These are phyloP conservation scores for Euborellia annulipes DNA, from an alignment of 1,140 invertebrate genomes.

Conservation along the genomic window DNA sequence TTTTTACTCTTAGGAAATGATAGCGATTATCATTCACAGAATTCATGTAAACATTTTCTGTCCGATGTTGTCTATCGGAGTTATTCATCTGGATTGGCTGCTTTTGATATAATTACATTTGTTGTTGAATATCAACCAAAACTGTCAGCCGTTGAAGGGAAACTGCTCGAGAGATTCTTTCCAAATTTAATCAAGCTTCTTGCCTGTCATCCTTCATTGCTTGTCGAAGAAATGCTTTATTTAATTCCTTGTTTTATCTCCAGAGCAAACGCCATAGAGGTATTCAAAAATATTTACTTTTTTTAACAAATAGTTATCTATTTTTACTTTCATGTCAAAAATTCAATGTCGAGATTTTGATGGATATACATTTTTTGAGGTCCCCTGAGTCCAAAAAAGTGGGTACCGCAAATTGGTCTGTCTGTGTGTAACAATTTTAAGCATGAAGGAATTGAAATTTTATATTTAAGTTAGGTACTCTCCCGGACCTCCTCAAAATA, in stretches of 20 bases:
- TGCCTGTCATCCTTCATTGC: constrained; percentile 11
- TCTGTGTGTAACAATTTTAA: too few species aligned
- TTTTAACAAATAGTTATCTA: neutral
- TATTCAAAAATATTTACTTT: constrained; percentile 2
- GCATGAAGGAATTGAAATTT: too few species aligned
- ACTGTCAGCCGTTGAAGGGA: neutral
- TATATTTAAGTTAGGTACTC: too few species aligned
- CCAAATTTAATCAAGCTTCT: constrained; percentile 13
- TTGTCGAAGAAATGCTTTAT: constrained; percentile 13
- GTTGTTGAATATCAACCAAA: constrained; percentile 2
- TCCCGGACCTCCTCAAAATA: too few species aligned
- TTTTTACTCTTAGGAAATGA: neutral
- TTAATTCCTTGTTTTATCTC: constrained; percentile 6
- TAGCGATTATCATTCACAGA: constrained; percentile 6
- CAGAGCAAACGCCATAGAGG: constrained; percentile 6
- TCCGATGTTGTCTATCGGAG: constrained; percentile 10
- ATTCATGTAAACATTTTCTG: constrained; percentile 8
- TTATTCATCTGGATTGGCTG: constrained; percentile 10
- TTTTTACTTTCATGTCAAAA: neutral
- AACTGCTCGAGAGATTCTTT: constrained; percentile 7
- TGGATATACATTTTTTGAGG: too few species aligned
- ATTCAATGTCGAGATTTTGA: too few species aligned
- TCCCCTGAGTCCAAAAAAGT: too few species aligned
- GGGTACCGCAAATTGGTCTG: too few species aligned
- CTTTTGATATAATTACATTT: constrained; percentile 7